These are phyloP conservation scores for Epistrophe eligans DNA, from an alignment of 2,888 invertebrate genomes.

Conservation along the genomic window DNA sequence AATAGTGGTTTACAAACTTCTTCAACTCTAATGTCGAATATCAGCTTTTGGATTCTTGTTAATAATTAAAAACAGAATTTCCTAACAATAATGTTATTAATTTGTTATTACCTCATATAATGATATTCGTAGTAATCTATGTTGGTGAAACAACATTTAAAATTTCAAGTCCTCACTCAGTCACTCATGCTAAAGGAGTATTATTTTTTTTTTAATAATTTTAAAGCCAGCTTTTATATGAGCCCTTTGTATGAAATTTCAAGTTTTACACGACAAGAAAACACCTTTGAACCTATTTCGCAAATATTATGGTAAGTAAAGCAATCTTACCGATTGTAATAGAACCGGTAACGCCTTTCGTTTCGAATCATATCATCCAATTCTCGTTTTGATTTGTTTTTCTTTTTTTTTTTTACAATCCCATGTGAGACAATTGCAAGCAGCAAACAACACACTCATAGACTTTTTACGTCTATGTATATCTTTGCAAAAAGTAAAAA, in stretches of 20 bases:
- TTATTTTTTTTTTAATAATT: not conserved
- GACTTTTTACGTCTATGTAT: slow-evolving; percentile 17
- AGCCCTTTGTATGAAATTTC: slow-evolving; percentile 10
- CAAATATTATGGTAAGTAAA: slow-evolving; percentile 22
- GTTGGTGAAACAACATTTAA: not conserved
- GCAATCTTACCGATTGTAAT: slow-evolving; percentile 47
- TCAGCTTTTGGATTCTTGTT: not conserved
- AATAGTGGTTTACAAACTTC: not conserved
- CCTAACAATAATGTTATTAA: not conserved
- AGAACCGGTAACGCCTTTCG: slow-evolving; percentile 73
- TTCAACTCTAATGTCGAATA: not conserved
- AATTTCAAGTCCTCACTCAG: not conserved
- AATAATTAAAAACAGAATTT: not conserved
- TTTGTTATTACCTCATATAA: not conserved
- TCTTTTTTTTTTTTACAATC: not conserved
- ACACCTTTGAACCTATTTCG: slow-evolving; percentile 51
- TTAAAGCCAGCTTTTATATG: not conserved
- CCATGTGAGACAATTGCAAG: slow-evolving; percentile 39
- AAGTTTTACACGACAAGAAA: slow-evolving; percentile 15
- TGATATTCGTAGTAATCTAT: not conserved
- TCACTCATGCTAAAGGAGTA: not conserved
- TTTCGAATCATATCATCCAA: slow-evolving; percentile 67
- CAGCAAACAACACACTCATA: slow-evolving; percentile 7
- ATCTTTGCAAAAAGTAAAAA: slow-evolving; percentile 30
- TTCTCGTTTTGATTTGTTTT: slow-evolving; percentile 51